Conservation (phyloP, 1,140 invertebrate species). For the Trichogramma pretiosum region DNA sequence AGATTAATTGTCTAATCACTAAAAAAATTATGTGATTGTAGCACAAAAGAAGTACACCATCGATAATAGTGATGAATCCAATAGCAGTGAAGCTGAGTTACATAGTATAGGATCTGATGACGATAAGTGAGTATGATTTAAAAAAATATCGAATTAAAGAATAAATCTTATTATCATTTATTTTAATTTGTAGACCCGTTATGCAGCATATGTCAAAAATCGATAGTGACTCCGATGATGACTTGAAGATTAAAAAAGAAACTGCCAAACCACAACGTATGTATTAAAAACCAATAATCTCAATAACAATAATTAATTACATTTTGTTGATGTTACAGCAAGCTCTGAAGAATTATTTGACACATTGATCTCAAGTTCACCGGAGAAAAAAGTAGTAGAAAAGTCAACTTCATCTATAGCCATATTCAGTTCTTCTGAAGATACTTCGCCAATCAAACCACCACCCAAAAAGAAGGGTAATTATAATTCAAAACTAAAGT, state of each 20-base stretch:
- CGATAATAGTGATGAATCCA: constrained; percentile 25
- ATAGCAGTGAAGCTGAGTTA: constrained; percentile 23
- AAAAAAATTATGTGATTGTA: constrained; percentile 12
- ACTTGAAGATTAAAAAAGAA: constrained; percentile 33
- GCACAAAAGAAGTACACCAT: constrained; percentile 34
- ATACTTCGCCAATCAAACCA: constrained; percentile 25
- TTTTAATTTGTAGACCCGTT: constrained; percentile 18
- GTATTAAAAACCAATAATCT: too few relatives aligned
- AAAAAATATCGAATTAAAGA: too few relatives aligned
- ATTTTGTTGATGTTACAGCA: constrained; percentile 21
- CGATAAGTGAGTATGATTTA: constrained; percentile 24
- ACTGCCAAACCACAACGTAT: constrained; percentile 29
- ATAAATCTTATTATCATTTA: constrained; percentile 11
- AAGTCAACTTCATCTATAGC: background rate
- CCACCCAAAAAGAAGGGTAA: constrained; percentile 33
- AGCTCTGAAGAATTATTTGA: constrained; percentile 42
- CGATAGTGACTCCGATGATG: constrained; percentile 37
- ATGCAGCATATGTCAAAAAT: constrained; percentile 11
- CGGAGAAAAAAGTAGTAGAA: constrained; percentile 24
- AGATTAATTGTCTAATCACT: constrained; percentile 1
- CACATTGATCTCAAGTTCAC: constrained; percentile 33
- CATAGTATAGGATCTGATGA: constrained; percentile 22
- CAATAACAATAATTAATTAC: constrained; percentile 1
- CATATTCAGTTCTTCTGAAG: constrained; percentile 26
- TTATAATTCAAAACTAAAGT: background rate